Percentiles rank a stretch among this genome's conserved stretches.
phyloP scores from a whole-genome alignment of 2,797 vertebrate species.

The Smutsia gigantea region DNA sequence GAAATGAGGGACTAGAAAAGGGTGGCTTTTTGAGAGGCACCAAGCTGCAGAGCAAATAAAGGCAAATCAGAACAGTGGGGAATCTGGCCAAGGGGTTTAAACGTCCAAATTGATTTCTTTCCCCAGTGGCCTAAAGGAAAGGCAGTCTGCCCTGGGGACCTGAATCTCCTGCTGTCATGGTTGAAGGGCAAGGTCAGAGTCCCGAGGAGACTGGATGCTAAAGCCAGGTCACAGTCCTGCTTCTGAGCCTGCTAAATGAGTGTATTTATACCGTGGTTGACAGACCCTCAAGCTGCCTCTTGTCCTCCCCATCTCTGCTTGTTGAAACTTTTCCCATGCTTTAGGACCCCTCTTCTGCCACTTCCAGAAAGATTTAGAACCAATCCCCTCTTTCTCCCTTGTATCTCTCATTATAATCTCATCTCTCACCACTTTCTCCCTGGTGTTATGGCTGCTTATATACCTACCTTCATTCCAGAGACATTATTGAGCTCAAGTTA shows the following conservation, averaged over 20 bases:
- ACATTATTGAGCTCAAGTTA: fast-evolving
- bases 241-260: fast-evolving
- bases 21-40: background rate
- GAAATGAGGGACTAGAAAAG: background rate
- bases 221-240: no score
- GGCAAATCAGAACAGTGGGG: background rate
- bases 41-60: background rate
- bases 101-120: background rate
- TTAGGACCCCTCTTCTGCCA: background rate
- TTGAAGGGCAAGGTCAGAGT: background rate
- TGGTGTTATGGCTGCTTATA: background rate
- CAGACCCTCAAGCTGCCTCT: background rate
- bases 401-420: background rate
- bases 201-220: background rate
- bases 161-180: fast-evolving
- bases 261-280: background rate
- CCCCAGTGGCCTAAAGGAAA: background rate
- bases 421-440: background rate
- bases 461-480: background rate
- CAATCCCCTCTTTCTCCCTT: no score
- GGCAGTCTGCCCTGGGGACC: background rate
- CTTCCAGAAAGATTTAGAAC: background rate
- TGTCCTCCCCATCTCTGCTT: background rate
- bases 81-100: background rate
- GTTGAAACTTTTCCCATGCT: background rate